Percentiles rank a stretch among this genome's conserved stretches.
phyloP scores from a whole-genome alignment of 1,140 invertebrate species.

The Goniozus legneri region DNA sequence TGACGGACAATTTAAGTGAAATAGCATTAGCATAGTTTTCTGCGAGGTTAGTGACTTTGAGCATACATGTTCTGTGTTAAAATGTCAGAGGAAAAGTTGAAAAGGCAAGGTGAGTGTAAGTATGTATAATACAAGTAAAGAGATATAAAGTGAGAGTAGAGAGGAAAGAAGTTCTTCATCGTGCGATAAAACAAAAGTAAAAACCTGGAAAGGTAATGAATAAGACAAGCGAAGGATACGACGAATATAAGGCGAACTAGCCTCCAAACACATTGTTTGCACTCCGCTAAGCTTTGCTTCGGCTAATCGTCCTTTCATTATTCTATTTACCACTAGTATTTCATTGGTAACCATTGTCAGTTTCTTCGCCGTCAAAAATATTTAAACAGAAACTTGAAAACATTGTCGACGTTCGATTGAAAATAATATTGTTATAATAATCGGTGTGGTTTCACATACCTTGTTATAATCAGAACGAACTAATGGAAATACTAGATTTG shows the following conservation, averaged over 20 bases:
- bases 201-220: constrained; percentile 4
- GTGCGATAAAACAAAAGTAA: constrained; percentile 22
- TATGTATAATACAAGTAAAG: constrained; percentile 1
- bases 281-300: constrained; percentile 59
- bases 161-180: constrained; percentile 16
- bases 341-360: constrained; percentile 29
- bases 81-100: constrained; percentile 17
- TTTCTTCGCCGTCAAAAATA: constrained; percentile 22
- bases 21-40: too few species aligned
- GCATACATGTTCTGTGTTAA: constrained; percentile 25
- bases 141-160: constrained; percentile 9
- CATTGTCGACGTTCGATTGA: constrained; percentile 21
- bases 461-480: constrained; percentile 17
- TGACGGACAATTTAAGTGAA: too few species aligned
- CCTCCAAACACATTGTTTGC: constrained; percentile 89
- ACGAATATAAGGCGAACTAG: constrained; percentile 63
- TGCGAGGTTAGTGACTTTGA: constrained; percentile 26
- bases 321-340: constrained; percentile 32
- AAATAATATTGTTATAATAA: constrained; percentile 15
- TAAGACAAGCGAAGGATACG: constrained; percentile 21
- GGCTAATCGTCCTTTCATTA: constrained; percentile 32
- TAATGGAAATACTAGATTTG: constrained; percentile 1
- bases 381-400: constrained; percentile 18
- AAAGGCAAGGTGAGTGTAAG: constrained; percentile 20
- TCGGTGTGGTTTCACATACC: constrained; percentile 34